A percentile compares a stretch with the other conserved stretches of the same genome.
These are phyloP conservation scores for Catharus fuscescens DNA, from an alignment of 2,113 vertebrate species.

Conservation along the genomic window DNA sequence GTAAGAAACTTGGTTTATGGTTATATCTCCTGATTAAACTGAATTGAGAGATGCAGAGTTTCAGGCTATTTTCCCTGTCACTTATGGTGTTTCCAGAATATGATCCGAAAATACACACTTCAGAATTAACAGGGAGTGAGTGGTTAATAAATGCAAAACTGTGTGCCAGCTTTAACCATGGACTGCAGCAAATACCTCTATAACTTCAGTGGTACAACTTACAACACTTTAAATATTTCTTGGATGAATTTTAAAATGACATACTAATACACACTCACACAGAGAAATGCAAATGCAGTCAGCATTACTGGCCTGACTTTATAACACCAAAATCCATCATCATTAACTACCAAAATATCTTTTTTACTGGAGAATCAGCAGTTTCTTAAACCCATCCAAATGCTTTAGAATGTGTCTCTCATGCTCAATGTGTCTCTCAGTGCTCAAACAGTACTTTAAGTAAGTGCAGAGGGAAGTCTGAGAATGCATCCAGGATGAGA, in stretches of 20 bases:
- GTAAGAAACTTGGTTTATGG: background rate
- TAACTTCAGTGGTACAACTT: background rate
- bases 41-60: background rate
- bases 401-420: background rate
- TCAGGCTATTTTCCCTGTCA: background rate
- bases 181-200: background rate
- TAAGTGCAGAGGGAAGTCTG: rapidly evolving
- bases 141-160: background rate
- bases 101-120: background rate
- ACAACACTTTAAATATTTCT: background rate
- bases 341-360: background rate
- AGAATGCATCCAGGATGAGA: background rate
- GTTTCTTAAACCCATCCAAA: background rate
- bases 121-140: background rate
- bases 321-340: background rate
- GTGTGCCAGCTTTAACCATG: background rate
- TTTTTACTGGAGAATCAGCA: background rate
- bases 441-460: background rate
- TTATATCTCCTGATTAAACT: background rate
- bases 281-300: background rate
- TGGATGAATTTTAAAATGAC: background rate
- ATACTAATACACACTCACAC: background rate
- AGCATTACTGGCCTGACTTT: background rate
- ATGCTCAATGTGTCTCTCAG: background rate
- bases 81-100: background rate